These are phyloP conservation scores for Tautogolabrus adspersus DNA, from an alignment of 2,113 vertebrate species.

Conservation along the genomic window DNA sequence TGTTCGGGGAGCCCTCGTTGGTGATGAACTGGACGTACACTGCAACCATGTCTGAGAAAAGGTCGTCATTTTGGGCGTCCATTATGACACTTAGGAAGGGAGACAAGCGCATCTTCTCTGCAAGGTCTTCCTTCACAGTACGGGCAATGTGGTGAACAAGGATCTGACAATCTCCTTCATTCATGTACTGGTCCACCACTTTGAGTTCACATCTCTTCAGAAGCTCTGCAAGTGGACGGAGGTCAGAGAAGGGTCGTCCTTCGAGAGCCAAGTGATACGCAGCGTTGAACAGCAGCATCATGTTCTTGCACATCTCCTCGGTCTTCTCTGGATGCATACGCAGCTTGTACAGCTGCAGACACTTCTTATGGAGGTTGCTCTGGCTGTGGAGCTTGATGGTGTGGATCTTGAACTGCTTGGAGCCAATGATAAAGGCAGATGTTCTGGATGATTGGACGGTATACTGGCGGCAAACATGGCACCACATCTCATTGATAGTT, in stretches of 20 bases:
- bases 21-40: constrained; percentile 94
- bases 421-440: constrained; percentile 96
- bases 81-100: constrained; percentile 94
- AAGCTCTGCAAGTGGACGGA: constrained; percentile 93
- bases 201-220: constrained; percentile 96
- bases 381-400: constrained; percentile 98
- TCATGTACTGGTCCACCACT: constrained; percentile 98
- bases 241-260: constrained; percentile 93
- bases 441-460: constrained; percentile 96
- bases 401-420: constrained; percentile 98
- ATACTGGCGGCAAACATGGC: constrained; percentile 97
- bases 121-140: constrained; percentile 91
- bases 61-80: constrained; percentile 91
- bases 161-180: constrained; percentile 95
- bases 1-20: constrained; percentile 89
- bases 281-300: constrained; percentile 94
- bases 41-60: constrained; percentile 92
- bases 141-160: constrained; percentile 93
- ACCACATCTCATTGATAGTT: constrained; percentile 98
- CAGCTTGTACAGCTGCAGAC: constrained; percentile 96
- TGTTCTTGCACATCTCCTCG: constrained; percentile 97
- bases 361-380: constrained; percentile 99
- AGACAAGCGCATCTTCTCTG: constrained; percentile 93
- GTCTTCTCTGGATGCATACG: constrained; percentile 98
- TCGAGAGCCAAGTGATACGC: constrained; percentile 95